phyloP scores from a whole-genome alignment of 2,888 invertebrate genomes.

The Lymantria monacha region DNA sequence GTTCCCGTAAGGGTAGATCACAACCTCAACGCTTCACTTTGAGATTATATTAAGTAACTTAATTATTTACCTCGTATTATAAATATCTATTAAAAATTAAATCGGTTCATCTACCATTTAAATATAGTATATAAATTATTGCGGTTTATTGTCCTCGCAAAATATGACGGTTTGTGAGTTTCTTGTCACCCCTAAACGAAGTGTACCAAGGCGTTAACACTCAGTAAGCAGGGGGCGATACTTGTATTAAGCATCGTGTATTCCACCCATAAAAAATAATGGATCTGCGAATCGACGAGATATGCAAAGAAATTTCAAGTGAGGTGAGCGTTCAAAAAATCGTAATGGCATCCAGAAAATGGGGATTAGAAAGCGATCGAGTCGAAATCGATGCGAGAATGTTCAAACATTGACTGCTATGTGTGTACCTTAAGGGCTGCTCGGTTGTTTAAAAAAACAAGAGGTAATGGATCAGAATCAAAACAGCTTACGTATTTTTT shows the following conservation, averaged over 20 bases:
- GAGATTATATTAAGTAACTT: too few relatives aligned
- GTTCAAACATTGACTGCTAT: conserved; percentile 55
- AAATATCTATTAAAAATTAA: background rate
- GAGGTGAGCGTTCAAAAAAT: conserved; percentile 76
- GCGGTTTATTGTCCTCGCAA: background rate
- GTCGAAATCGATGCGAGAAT: conserved; percentile 70
- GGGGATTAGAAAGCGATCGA: conserved; percentile 81
- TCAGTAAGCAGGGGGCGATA: conserved; percentile 61
- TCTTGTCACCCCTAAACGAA: conserved; percentile 52
- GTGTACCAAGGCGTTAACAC: conserved; percentile 55
- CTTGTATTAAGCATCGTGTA: conserved; percentile 72
- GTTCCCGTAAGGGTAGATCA: too few relatives aligned
- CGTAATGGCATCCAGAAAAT: conserved; percentile 79
- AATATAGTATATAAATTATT: background rate
- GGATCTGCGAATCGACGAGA: conserved; percentile 80
- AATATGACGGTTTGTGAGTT: conserved; percentile 17
- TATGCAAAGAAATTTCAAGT: conserved; percentile 80
- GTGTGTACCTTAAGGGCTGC: conserved; percentile 36
- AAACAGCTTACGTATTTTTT: conserved; percentile 14
- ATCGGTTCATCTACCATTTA: background rate
- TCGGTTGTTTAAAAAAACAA: conserved; percentile 33
- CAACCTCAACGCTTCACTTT: too few relatives aligned
- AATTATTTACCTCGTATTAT: too few relatives aligned
- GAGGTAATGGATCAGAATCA: conserved; percentile 29
- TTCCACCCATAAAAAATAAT: conserved; percentile 80